phyloP scores from a whole-genome alignment of 2,113 vertebrate genomes.

The Microcebus murinus region DNA sequence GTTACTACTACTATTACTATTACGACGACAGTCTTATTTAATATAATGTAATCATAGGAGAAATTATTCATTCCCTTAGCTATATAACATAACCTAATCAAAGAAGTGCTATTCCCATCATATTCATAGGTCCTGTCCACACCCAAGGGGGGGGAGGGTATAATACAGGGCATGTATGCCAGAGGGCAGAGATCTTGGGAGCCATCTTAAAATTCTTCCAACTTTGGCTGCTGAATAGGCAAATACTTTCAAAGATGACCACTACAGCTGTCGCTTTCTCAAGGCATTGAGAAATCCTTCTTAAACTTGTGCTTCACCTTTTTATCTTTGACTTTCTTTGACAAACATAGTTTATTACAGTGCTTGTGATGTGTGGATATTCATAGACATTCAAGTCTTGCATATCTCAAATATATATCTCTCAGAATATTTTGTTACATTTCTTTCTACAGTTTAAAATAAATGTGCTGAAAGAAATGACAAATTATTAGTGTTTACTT shows the following conservation, averaged over 20 bases:
- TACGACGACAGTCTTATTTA: neutral
- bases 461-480: conserved; percentile 43
- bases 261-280: neutral
- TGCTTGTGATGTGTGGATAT: neutral
- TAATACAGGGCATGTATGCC: neutral
- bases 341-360: neutral
- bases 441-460: conserved; percentile 45
- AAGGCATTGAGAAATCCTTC: neutral
- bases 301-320: neutral
- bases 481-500: conserved; percentile 15
- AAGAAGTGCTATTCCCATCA: neutral
- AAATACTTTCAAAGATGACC: neutral
- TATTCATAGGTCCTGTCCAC: neutral
- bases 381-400: neutral
- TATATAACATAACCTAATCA: neutral
- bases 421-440: conserved; percentile 25
- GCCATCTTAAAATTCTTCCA: neutral
- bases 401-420: neutral
- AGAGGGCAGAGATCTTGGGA: neutral
- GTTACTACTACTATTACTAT: neutral
- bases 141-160: neutral
- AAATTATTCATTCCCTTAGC: neutral
- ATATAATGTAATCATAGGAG: neutral
- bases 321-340: neutral
- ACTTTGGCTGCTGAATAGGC: neutral